Conservation (phyloP, 2,797 vertebrate genomes). For the Huso huso region DNA sequence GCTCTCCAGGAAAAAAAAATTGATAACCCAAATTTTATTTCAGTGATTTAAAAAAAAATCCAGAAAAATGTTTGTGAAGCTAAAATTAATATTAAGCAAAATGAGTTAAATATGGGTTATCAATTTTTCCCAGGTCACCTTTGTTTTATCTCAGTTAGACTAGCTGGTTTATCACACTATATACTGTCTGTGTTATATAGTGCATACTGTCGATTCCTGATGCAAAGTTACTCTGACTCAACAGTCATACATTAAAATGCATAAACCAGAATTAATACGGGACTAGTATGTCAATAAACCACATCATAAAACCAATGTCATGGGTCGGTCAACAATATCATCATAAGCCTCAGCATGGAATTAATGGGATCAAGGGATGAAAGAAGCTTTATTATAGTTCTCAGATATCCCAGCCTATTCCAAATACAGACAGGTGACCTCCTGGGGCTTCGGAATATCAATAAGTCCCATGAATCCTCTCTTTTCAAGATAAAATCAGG, state of each 20-base stretch:
- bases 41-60: too few species aligned
- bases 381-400: neutral
- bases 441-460: neutral
- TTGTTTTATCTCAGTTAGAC: too few species aligned
- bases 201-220: too few species aligned
- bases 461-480: neutral
- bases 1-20: too few species aligned
- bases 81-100: too few species aligned
- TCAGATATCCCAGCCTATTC: neutral
- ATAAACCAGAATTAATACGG: neutral
- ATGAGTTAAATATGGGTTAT: too few species aligned
- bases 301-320: neutral
- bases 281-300: slow-evolving; percentile 1
- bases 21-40: too few species aligned
- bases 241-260: neutral
- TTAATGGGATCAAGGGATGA: neutral
- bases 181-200: too few species aligned
- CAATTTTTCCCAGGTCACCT: too few species aligned
- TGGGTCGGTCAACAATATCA: neutral
- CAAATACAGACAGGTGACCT: slow-evolving; percentile 3
- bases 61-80: too few species aligned
- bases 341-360: slow-evolving; percentile 3
- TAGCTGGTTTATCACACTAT: too few species aligned
- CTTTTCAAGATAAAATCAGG: neutral
- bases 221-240: neutral